Conservation (phyloP, 2,797 vertebrate genomes). For the Coregonus sp. region DNA sequence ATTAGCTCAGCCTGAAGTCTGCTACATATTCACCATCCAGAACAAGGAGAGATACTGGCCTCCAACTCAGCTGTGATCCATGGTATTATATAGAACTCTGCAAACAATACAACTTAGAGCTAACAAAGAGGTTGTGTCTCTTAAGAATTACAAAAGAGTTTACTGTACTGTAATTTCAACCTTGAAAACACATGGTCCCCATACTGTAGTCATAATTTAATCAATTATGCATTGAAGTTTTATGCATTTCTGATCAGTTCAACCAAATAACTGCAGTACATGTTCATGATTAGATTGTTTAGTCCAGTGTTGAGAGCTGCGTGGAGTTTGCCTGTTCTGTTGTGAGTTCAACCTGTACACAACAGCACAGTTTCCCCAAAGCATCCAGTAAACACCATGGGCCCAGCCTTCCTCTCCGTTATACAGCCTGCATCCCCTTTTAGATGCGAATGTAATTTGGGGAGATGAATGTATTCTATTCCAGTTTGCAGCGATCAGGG, state of each 20-base stretch:
- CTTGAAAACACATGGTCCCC: no score
- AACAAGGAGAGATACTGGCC: background rate
- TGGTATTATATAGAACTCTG: no score
- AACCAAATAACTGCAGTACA: background rate
- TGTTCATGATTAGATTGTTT: background rate
- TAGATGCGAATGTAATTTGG: conserved; percentile 86
- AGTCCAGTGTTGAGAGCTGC: background rate
- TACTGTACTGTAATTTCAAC: no score
- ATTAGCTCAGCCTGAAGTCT: conserved; percentile 43
- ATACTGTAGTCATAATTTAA: no score
- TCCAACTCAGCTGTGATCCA: background rate
- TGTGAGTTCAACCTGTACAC: background rate
- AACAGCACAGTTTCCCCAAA: background rate
- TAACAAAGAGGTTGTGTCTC: no score
- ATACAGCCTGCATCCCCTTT: conserved; percentile 78
- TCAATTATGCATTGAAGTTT: no score
- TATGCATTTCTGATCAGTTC: background rate
- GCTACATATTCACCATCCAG: background rate
- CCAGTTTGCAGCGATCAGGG: conserved; percentile 87
- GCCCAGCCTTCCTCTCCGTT: conserved; percentile 9
- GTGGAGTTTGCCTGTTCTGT: background rate
- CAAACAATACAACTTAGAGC: no score
- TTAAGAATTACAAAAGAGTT: no score
- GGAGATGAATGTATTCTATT: conserved; percentile 97
- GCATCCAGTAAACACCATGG: background rate